These are phyloP conservation scores for Hippoglossus stenolepis DNA, from an alignment of 2,113 vertebrate species.

Conservation along the genomic window DNA sequence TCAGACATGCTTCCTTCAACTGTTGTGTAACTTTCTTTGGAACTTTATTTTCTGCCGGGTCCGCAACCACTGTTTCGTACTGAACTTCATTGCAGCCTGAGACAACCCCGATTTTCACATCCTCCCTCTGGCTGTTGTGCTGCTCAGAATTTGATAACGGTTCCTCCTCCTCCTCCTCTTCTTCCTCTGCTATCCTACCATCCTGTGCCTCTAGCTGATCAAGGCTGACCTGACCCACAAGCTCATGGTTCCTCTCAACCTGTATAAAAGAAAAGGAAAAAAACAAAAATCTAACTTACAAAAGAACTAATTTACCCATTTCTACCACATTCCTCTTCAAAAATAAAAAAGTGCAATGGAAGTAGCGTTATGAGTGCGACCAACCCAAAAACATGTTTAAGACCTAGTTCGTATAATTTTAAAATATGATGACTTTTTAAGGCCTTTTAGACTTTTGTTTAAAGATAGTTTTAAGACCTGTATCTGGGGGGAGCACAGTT, in stretches of 20 bases:
- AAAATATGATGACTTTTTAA: no score
- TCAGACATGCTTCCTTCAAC: not conserved
- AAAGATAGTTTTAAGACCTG: no score
- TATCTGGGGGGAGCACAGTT: no score
- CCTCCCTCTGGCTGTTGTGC: not conserved
- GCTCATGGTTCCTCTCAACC: constrained; percentile 74
- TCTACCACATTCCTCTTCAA: not conserved
- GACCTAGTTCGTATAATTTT: no score
- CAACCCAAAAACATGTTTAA: no score
- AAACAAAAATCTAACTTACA: not conserved
- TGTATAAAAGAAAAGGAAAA: constrained; percentile 20
- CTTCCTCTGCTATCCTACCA: not conserved
- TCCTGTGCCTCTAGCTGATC: constrained; percentile 43
- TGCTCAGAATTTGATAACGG: not conserved
- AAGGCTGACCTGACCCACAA: constrained; percentile 70
- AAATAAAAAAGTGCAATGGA: no score
- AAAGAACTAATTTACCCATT: not conserved
- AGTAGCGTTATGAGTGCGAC: no score
- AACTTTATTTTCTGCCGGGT: not conserved
- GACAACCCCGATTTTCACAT: constrained; percentile 7
- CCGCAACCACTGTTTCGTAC: not conserved
- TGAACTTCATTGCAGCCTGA: not conserved
- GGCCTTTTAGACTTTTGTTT: no score
- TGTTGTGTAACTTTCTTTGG: not conserved
- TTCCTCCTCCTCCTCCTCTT: constrained; percentile 1